Evolutionary conservation across 1,140 invertebrate species (phyloP).

Genomic region (Scaptomyza graminum): DNA sequence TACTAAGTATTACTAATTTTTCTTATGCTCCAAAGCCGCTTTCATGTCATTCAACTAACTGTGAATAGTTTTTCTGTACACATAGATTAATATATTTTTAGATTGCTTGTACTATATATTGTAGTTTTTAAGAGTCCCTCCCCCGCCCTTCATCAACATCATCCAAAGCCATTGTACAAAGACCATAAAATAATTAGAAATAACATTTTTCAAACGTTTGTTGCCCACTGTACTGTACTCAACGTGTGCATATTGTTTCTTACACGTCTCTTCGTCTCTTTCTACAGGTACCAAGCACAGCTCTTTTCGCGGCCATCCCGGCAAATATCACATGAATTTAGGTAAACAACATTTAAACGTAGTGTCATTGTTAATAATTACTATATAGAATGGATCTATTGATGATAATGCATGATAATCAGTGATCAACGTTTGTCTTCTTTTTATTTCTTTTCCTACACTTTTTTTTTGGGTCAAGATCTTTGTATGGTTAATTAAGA

Average conservation of each 20-base stretch:
- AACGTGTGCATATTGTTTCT: too few species aligned
- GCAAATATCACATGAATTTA: slow-evolving; percentile 83
- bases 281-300: slow-evolving; percentile 82
- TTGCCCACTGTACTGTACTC: slow-evolving; percentile 1
- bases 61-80: slow-evolving; percentile 54
- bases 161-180: slow-evolving; percentile 46
- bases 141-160: slow-evolving; percentile 16
- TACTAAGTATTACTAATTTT: slow-evolving; percentile 23
- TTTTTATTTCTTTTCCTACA: background rate
- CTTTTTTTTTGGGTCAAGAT: background rate
- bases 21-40: slow-evolving; percentile 22
- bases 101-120: slow-evolving; percentile 19
- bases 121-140: slow-evolving; percentile 2
- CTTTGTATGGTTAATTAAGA: too few species aligned
- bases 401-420: slow-evolving; percentile 44
- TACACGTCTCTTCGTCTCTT: slow-evolving; percentile 53
- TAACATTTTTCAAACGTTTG: background rate
- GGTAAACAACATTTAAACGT: slow-evolving; percentile 72
- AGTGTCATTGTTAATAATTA: slow-evolving; percentile 68
- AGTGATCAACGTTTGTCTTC: background rate
- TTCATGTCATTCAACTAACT: slow-evolving; percentile 58
- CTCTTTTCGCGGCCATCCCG: slow-evolving; percentile 82
- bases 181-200: slow-evolving; percentile 18
- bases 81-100: background rate
- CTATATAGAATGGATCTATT: slow-evolving; percentile 28